phyloP scores from a whole-genome alignment of 2,113 vertebrate genomes.

The Chiloscyllium plagiosum region DNA sequence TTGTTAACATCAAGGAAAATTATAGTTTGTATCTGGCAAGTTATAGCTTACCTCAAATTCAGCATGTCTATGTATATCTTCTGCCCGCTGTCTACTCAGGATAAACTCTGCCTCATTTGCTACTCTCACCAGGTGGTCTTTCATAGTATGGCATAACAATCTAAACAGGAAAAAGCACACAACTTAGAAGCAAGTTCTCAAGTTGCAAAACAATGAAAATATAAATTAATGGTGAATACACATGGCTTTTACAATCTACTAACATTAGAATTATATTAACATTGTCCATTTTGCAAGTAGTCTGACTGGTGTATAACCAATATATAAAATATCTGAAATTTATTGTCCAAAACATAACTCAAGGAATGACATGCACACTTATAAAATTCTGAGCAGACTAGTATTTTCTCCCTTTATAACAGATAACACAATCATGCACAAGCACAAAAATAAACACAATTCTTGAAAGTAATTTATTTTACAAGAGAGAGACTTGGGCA shows the following conservation, averaged over 20 bases:
- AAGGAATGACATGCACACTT: not conserved
- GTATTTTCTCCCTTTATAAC: not conserved
- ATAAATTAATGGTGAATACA: not conserved
- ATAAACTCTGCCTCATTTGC: constrained; percentile 98
- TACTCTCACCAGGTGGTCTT: constrained; percentile 95
- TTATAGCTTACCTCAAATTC: constrained; percentile 84
- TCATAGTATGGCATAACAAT: constrained; percentile 96
- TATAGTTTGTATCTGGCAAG: not conserved
- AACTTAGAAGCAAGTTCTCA: not conserved
- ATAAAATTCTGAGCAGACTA: not conserved
- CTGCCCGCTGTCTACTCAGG: constrained; percentile 87
- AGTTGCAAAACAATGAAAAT: not conserved
- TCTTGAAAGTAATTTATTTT: not conserved
- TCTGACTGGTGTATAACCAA: not conserved
- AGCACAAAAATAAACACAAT: not conserved
- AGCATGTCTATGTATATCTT: constrained; percentile 93
- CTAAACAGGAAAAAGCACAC: constrained; percentile 50
- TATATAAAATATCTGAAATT: not conserved
- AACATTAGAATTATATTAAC: not conserved
- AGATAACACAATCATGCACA: not conserved
- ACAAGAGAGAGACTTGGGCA: not conserved
- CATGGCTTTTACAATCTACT: constrained; percentile 43
- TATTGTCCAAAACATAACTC: not conserved
- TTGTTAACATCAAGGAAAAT: not conserved
- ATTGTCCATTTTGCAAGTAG: not conserved